phyloP scores from a whole-genome alignment of 2,888 invertebrate species.

The Anagyrus pseudococci region DNA sequence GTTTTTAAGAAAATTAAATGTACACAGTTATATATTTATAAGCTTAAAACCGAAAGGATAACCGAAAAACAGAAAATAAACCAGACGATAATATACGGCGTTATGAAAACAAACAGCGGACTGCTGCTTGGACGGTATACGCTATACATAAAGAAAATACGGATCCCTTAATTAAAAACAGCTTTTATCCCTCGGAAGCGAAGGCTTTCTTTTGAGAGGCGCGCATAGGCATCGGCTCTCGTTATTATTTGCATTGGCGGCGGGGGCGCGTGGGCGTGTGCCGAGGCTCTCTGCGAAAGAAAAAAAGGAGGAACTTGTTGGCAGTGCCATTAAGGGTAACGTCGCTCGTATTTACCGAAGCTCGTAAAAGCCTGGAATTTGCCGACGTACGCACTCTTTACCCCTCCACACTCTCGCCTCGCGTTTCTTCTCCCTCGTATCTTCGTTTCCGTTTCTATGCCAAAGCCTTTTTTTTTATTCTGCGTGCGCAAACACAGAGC shows the following conservation, averaged over 20 bases:
- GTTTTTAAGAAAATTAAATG: too few species aligned
- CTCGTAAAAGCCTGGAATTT: slow-evolving; percentile 44
- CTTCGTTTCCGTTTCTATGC: background rate
- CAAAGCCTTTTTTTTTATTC: background rate
- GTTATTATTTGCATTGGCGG: slow-evolving; percentile 45
- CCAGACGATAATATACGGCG: too few species aligned
- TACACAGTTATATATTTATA: too few species aligned
- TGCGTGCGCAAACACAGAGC: too few species aligned
- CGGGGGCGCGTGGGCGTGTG: slow-evolving; percentile 42
- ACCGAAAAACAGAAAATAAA: too few species aligned
- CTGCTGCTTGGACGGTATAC: too few species aligned
- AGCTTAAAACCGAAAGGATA: too few species aligned
- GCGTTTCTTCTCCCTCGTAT: background rate
- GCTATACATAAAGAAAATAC: too few species aligned
- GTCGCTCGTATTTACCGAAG: slow-evolving; percentile 40
- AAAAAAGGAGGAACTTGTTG: slow-evolving; percentile 45
- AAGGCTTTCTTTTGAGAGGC: too few species aligned
- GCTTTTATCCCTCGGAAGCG: too few species aligned
- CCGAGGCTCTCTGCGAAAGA: slow-evolving; percentile 29
- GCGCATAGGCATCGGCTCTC: slow-evolving; percentile 31
- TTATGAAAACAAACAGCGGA: too few species aligned
- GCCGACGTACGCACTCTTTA: slow-evolving; percentile 23
- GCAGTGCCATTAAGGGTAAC: slow-evolving; percentile 47
- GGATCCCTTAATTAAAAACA: too few species aligned
- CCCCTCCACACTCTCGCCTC: background rate